A percentile compares a stretch with the other conserved stretches of the same genome.
Conservation (phyloP, 2,113 vertebrate species). For the Malurus elegans region DNA sequence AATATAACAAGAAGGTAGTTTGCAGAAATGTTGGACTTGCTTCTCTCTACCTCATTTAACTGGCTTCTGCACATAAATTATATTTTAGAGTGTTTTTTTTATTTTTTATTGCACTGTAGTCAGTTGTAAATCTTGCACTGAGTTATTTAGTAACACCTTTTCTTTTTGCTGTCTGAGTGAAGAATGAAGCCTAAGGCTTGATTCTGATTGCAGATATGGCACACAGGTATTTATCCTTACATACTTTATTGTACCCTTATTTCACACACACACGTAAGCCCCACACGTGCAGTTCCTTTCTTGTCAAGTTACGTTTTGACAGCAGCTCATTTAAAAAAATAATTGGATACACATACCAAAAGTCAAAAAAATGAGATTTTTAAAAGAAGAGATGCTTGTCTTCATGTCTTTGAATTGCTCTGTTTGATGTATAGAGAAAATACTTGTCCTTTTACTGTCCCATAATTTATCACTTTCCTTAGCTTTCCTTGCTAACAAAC, state of each 20-base stretch:
- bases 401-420: neutral
- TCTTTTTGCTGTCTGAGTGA: neutral
- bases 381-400: neutral
- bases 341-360: neutral
- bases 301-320: neutral
- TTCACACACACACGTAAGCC: neutral
- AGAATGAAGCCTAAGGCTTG: slow-evolving; percentile 45
- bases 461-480: neutral
- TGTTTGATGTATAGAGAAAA: neutral
- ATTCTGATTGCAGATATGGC: slow-evolving; percentile 30
- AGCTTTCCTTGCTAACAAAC: neutral
- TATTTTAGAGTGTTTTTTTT: neutral
- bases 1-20: neutral
- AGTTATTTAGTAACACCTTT: slow-evolving; percentile 11
- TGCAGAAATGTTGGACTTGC: neutral
- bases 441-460: neutral
- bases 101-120: neutral
- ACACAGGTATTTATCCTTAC: neutral
- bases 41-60: slow-evolving; percentile 21
- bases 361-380: neutral
- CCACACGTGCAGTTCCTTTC: neutral
- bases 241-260: neutral
- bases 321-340: neutral
- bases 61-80: slow-evolving; percentile 14
- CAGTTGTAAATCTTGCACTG: slow-evolving; percentile 35